A percentile compares a stretch with the other conserved stretches of the same genome.
Evolutionary conservation across 1,140 invertebrate species (phyloP).

Genomic region (Drosophila rufa): DNA sequence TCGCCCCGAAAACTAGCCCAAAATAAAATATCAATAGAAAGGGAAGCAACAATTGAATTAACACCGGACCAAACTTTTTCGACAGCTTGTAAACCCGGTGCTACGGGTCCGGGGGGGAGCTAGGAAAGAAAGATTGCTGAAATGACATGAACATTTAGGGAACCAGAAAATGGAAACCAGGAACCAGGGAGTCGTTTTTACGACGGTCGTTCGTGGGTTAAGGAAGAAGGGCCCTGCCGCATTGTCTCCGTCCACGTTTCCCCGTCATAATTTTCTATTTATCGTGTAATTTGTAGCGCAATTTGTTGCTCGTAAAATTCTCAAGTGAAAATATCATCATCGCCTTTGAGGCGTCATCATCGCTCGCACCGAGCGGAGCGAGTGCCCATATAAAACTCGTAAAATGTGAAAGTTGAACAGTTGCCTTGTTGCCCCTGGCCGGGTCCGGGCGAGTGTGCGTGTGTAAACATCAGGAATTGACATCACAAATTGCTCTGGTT

Average conservation of each 20-base stretch:
- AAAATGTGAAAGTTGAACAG: conserved; percentile 73
- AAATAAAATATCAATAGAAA: conserved; percentile 79
- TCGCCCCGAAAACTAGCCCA: conserved; percentile 54
- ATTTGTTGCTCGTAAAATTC: conserved; percentile 80
- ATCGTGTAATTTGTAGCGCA: conserved; percentile 82
- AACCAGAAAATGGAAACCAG: conserved; percentile 21
- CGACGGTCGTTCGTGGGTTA: conserved; percentile 53
- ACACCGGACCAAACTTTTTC: conserved; percentile 71
- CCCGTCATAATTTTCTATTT: conserved; percentile 82
- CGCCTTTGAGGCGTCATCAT: conserved; percentile 62
- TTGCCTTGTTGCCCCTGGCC: conserved; percentile 4
- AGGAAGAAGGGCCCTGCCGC: conserved; percentile 7
- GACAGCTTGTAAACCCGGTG: conserved; percentile 59
- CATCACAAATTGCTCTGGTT: conserved; percentile 46
- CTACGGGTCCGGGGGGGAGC: conserved; percentile 11
- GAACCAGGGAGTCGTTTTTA: conserved; percentile 66
- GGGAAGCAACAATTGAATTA: conserved; percentile 81
- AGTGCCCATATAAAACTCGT: conserved; percentile 75
- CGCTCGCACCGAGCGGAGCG: conserved; percentile 44
- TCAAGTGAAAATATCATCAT: conserved; percentile 72
- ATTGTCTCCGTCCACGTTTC: conserved; percentile 34
- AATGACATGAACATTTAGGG: conserved; percentile 71
- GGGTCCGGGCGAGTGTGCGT: conserved; percentile 11
- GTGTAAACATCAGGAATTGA: conserved; percentile 63
- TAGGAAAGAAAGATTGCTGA: conserved; percentile 39